A percentile compares a stretch with the other conserved stretches of the same genome.
Conservation (phyloP, 2,113 vertebrate genomes). For the Ameiurus melas region DNA sequence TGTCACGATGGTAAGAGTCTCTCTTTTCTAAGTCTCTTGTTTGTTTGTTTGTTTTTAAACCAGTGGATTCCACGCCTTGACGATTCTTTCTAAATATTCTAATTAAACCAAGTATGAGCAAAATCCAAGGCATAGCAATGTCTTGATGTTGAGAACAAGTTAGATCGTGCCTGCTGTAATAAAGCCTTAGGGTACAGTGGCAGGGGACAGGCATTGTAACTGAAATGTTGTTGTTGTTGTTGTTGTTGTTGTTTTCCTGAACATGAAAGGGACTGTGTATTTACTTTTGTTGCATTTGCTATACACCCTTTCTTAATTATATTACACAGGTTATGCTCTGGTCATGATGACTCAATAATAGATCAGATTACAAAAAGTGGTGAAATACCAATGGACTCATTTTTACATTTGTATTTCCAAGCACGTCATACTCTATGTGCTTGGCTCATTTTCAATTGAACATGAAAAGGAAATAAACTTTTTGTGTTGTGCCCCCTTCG, state of each 20-base stretch:
- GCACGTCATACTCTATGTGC: no score
- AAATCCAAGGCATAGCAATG: neutral
- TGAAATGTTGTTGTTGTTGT: neutral
- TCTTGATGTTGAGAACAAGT: neutral
- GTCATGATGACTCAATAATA: neutral
- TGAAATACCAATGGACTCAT: neutral
- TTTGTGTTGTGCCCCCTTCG: no score
- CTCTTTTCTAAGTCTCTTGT: neutral
- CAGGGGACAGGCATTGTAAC: neutral
- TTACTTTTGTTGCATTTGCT: neutral
- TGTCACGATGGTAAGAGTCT: conserved; percentile 14
- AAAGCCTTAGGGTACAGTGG: neutral
- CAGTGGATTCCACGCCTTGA: neutral
- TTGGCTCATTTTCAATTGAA: no score
- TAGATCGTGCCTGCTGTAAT: neutral
- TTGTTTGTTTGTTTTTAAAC: neutral
- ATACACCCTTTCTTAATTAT: neutral
- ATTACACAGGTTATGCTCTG: neutral
- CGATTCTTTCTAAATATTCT: neutral
- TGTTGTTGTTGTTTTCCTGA: neutral
- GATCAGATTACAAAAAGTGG: neutral
- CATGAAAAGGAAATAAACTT: no score
- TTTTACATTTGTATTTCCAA: no score
- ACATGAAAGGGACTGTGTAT: neutral
- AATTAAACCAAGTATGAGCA: neutral